phyloP scores from a whole-genome alignment of 2,113 vertebrate genomes.

The Falco punctatus region DNA sequence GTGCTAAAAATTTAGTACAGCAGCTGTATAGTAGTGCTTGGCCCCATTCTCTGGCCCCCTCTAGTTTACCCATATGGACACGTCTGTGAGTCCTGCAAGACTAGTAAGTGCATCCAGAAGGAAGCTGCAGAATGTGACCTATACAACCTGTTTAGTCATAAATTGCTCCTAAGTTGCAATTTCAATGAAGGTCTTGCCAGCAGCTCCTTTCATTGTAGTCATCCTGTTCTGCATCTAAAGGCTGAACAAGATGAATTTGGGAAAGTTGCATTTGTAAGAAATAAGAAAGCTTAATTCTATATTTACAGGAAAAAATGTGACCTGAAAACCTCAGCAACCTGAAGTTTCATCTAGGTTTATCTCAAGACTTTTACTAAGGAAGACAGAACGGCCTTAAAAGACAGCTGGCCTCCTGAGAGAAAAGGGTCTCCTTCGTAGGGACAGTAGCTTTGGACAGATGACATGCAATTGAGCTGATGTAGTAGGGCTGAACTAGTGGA shows the following conservation, averaged over 20 bases:
- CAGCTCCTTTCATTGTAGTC: not conserved
- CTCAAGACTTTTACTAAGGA: not conserved
- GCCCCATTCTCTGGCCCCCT: not conserved
- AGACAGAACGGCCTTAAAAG: not conserved
- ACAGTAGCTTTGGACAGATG: not conserved
- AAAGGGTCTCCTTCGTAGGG: not conserved
- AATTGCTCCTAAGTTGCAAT: not conserved
- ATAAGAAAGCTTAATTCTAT: not conserved
- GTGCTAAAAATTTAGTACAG: not conserved
- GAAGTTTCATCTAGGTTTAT: not conserved
- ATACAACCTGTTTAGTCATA: not conserved
- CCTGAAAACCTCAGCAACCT: not conserved
- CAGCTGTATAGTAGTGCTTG: not conserved
- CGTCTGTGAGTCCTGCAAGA: not conserved
- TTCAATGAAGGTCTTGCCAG: not conserved
- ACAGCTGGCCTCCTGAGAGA: not conserved
- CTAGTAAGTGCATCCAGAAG: not conserved
- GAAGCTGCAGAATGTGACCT: not conserved
- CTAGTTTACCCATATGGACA: not conserved
- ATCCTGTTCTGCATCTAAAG: not conserved
- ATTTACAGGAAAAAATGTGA: not conserved
- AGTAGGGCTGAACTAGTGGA: not conserved
- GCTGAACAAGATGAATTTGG: not conserved
- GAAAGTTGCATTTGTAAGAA: not conserved
- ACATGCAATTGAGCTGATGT: not conserved